phyloP scores from a whole-genome alignment of 2,797 vertebrate genomes.

The Pangasius krempfi region DNA sequence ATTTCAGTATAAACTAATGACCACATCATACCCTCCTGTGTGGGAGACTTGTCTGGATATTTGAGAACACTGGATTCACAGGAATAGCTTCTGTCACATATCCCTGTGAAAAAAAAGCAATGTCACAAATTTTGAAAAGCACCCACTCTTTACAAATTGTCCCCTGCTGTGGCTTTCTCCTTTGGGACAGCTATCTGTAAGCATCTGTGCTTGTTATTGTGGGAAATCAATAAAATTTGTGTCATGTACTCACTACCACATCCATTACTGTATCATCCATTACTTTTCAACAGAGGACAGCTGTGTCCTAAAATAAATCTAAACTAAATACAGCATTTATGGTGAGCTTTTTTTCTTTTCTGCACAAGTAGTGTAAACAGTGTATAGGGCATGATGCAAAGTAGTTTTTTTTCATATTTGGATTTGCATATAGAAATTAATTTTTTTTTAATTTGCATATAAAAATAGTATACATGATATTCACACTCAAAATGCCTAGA shows the following conservation, averaged over 20 bases:
- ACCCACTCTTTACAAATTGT: background rate
- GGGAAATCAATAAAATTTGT: conserved; percentile 5
- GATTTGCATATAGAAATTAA: background rate
- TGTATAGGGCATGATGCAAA: background rate
- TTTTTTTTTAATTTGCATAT: no score
- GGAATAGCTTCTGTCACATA: background rate
- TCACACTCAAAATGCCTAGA: background rate
- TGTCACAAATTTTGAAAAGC: background rate
- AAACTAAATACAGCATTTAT: background rate
- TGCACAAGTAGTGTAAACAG: background rate
- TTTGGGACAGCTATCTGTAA: background rate
- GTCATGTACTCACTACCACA: background rate
- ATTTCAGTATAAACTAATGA: background rate
- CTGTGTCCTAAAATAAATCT: background rate
- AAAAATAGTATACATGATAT: background rate
- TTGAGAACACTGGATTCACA: background rate
- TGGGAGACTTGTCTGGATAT: background rate
- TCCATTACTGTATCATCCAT: background rate
- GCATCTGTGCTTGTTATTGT: conserved; percentile 1
- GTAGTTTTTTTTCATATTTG: background rate
- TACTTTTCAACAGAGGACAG: background rate
- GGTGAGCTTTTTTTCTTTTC: background rate
- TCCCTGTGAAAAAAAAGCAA: background rate
- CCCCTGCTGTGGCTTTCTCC: background rate
- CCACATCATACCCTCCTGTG: background rate